phyloP scores from a whole-genome alignment of 2,797 vertebrate genomes.

The Clamator glandarius region DNA sequence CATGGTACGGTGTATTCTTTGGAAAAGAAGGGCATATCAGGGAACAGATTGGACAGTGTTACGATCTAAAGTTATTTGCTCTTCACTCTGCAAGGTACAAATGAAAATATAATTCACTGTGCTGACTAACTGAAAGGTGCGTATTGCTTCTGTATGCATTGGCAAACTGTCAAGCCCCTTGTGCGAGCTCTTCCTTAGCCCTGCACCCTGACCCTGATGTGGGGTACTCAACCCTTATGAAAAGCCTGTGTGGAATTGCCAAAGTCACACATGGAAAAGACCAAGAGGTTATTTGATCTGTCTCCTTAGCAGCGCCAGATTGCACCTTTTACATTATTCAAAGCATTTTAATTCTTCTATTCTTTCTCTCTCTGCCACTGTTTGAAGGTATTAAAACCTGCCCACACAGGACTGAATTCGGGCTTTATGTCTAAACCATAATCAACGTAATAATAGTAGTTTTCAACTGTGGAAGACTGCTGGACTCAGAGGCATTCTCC shows the following conservation, averaged over 20 bases:
- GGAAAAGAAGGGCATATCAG: slow-evolving; percentile 37
- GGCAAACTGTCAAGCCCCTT: slow-evolving; percentile 4
- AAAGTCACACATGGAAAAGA: neutral
- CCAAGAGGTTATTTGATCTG: neutral
- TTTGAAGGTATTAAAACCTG: neutral
- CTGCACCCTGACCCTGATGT: neutral
- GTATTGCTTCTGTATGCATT: neutral
- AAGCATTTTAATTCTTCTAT: neutral
- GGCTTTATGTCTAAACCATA: neutral
- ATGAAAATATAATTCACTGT: slow-evolving; percentile 52
- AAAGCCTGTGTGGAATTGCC: neutral
- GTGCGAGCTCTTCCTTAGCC: slow-evolving; percentile 8
- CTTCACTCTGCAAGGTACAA: slow-evolving; percentile 22
- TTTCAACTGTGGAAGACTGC: neutral
- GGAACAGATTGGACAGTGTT: slow-evolving; percentile 57
- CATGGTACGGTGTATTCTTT: slow-evolving; percentile 63
- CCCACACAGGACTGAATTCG: neutral
- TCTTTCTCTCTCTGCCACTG: neutral
- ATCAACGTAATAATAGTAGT: neutral
- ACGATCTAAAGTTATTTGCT: slow-evolving; percentile 44
- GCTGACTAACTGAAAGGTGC: neutral
- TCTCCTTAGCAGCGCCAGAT: neutral
- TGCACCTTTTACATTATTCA: neutral
- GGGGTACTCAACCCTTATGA: neutral
- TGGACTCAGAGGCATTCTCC: neutral